These are phyloP conservation scores for Polypterus senegalus DNA, from an alignment of 2,113 vertebrate species.

Conservation along the genomic window DNA sequence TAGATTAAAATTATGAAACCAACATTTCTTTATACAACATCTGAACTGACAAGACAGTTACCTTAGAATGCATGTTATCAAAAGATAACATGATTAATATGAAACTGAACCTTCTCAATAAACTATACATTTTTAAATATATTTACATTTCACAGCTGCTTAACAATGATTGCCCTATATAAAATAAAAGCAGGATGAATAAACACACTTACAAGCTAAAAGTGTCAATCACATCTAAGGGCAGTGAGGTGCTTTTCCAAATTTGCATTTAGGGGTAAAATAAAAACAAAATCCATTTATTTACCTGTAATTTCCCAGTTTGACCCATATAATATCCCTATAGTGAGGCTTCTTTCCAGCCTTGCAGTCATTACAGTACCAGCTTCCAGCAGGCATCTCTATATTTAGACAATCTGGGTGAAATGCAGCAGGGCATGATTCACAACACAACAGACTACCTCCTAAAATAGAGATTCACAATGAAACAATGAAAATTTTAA, in stretches of 20 bases:
- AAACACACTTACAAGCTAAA: not conserved
- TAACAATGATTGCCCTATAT: no score
- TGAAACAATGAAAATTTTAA: no score
- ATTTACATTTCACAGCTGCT: no score
- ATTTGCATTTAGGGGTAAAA: not conserved
- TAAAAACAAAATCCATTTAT: not conserved
- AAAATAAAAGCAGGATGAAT: not conserved
- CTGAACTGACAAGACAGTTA: no score
- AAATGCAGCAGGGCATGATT: slow-evolving; percentile 92
- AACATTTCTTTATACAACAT: no score
- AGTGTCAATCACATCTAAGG: not conserved
- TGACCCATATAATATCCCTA: slow-evolving; percentile 95
- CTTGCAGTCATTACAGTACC: slow-evolving; percentile 95
- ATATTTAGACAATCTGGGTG: slow-evolving; percentile 94
- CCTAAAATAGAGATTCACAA: slow-evolving; percentile 41
- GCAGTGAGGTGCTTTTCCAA: not conserved
- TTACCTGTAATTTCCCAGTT: slow-evolving; percentile 92
- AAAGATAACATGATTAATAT: no score
- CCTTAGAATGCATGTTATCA: no score
- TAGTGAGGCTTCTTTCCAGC: slow-evolving; percentile 86
- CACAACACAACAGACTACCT: slow-evolving; percentile 86
- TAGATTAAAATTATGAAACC: slow-evolving; percentile 7
- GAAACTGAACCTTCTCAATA: no score
- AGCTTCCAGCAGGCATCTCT: slow-evolving; percentile 93
- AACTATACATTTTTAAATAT: no score